These are phyloP conservation scores for Drosophila kepulauana DNA, from an alignment of 1,140 invertebrate genomes.

Conservation along the genomic window DNA sequence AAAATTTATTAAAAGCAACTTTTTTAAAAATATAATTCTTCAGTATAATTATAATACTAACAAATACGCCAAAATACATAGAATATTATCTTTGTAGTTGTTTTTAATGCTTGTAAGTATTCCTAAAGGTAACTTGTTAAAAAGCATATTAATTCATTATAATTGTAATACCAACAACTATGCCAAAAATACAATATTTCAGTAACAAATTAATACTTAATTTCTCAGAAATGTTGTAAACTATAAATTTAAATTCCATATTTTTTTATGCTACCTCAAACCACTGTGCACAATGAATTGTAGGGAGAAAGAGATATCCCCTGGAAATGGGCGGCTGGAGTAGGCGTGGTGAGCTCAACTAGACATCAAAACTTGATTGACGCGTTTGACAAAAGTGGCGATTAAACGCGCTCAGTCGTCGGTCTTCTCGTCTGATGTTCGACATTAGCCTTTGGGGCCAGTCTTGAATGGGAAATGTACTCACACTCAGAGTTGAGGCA, in stretches of 20 bases:
- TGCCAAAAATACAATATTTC: too few species aligned
- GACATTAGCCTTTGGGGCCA: constrained; percentile 29
- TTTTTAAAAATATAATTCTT: too few species aligned
- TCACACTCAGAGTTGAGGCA: not conserved
- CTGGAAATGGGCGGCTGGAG: not conserved
- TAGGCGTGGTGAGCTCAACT: constrained; percentile 9
- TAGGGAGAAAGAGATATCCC: not conserved
- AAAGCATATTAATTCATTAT: not conserved
- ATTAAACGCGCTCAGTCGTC: constrained; percentile 56
- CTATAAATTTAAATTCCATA: not conserved
- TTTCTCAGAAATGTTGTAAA: too few species aligned
- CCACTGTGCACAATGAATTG: constrained; percentile 15
- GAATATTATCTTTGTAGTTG: too few species aligned
- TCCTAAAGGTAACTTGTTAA: too few species aligned
- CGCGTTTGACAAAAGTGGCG: constrained; percentile 72
- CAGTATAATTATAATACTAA: too few species aligned
- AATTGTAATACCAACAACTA: not conserved
- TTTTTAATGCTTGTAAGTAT: too few species aligned
- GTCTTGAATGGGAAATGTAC: not conserved
- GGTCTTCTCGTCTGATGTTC: constrained; percentile 45
- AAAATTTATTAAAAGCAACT: too few species aligned
- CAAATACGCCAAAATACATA: too few species aligned
- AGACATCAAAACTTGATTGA: constrained; percentile 65
- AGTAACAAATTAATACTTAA: too few species aligned
- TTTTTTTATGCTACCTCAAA: not conserved